Conservation (phyloP, 2,113 vertebrate genomes). For the Sterna hirundo region DNA sequence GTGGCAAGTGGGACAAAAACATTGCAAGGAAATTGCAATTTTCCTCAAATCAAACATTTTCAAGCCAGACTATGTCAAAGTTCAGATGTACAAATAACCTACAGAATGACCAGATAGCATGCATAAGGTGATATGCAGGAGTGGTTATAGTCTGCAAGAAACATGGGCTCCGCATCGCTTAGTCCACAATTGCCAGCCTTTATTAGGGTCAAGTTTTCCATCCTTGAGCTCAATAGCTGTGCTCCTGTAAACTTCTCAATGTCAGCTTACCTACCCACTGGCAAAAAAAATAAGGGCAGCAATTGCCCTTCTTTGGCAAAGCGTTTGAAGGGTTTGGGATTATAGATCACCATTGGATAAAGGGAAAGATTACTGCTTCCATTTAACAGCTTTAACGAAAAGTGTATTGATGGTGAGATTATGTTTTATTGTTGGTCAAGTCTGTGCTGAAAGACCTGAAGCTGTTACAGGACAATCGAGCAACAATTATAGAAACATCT, state of each 20-base stretch:
- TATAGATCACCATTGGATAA: not conserved
- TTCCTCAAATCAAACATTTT: not conserved
- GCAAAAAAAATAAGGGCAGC: not conserved
- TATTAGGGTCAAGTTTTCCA: not conserved
- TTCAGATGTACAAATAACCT: not conserved
- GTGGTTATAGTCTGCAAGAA: not conserved
- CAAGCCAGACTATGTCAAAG: not conserved
- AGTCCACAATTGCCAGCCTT: not conserved
- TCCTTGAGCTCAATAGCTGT: not conserved
- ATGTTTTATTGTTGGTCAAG: slow-evolving; percentile 25
- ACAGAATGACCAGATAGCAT: not conserved
- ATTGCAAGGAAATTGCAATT: not conserved
- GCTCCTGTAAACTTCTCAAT: not conserved
- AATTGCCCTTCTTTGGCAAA: not conserved
- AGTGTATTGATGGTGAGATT: slow-evolving; percentile 13
- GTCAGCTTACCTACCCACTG: not conserved
- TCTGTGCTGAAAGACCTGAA: slow-evolving; percentile 41
- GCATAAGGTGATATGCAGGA: not conserved
- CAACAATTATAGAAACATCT: slow-evolving; percentile 60
- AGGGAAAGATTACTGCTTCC: not conserved
- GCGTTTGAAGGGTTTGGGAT: not conserved
- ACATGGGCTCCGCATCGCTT: accelerated
- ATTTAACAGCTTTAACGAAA: slow-evolving; percentile 17
- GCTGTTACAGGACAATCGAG: not conserved
- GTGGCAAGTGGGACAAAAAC: not conserved